Percentiles rank a stretch among this genome's conserved stretches.
phyloP scores from a whole-genome alignment of 2,797 vertebrate genomes.

The Acanthornis magna region DNA sequence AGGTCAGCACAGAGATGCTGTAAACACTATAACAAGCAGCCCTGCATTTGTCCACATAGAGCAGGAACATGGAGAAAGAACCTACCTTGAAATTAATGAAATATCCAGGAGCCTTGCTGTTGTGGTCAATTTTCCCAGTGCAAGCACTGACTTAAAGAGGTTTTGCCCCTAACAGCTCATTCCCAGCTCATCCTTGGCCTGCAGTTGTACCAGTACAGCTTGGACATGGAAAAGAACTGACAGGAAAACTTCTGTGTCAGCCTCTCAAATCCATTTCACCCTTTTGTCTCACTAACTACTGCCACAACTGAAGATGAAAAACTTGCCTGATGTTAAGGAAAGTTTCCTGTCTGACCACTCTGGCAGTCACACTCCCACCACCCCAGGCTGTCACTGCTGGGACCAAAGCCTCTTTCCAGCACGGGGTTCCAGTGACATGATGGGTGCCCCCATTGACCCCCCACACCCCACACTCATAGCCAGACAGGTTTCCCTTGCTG shows the following conservation, averaged over 20 bases:
- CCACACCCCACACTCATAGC: background rate
- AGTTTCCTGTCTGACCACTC: no score
- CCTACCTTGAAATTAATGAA: background rate
- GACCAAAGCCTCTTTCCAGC: background rate
- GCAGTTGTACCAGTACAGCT: background rate
- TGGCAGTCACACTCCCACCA: background rate
- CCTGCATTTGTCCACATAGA: background rate
- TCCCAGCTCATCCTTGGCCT: background rate
- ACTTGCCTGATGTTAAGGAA: background rate
- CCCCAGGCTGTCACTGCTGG: background rate
- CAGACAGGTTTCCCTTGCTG: background rate
- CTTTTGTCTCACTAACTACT: background rate
- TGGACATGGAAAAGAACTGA: background rate
- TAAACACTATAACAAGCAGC: background rate
- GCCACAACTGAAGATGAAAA: background rate
- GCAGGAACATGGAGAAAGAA: background rate
- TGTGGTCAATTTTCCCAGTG: background rate
- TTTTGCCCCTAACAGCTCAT: background rate
- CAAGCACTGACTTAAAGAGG: background rate
- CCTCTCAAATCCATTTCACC: background rate
- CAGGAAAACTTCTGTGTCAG: background rate
- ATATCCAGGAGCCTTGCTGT: background rate
- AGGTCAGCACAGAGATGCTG: background rate
- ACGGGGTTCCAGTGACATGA: fast-evolving
- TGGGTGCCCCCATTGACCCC: no score